Base-by-base conservation (phyloP, 2,113 vertebrate species). In the Spea bombifrons region DNA sequence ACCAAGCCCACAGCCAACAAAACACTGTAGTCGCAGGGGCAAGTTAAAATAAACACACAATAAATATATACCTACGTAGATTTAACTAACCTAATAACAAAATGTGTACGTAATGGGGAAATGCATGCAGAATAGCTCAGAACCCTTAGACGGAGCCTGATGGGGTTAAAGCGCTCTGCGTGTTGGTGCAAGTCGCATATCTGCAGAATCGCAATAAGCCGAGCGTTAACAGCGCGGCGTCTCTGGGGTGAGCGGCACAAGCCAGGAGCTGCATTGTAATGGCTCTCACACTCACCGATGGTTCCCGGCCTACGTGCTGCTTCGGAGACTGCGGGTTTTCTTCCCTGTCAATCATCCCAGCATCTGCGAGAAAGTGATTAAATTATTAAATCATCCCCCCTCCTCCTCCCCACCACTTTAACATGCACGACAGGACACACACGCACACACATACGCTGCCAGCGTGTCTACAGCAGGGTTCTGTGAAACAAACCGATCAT, bases 331-430 rank as follows among this genome's bases (percentile, higher is more conserved):
- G 83, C 50, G 4, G 0, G 5, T 49, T 81, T 76, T 78, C 84
- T 81, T 82, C 83, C 65, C 85, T 84, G 50, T 84, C 82, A 12
- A 87, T 89, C 77, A 89, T 78, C 67, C 85, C 88, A 2, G 86
- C 88, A 71, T 91, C 90, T 91, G 83, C 16, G 65, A 79, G 81
- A 79, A 75, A 49, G 10, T 57, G 64, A 80, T 73, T 73, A 50
- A 80, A 80, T 80, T 80, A 80, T 73, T 80, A 47, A 73, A 73
- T 53, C 57, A 7, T 1, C 0, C 8, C 52, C 52, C 9, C 55
- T 57, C 55, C 4, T 4, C 46, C 50, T 10, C 61, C 15, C 55
- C 10, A 61, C 15, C 46, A 5, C 48, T 8, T 46, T 46, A 81
- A 73, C 30, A n/a, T 12, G 2, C 53, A 69, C 47, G 44, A 9